A percentile compares a stretch with the other conserved stretches of the same genome.
Conservation (phyloP, 2,888 invertebrate genomes). For the Alcis repandata region DNA sequence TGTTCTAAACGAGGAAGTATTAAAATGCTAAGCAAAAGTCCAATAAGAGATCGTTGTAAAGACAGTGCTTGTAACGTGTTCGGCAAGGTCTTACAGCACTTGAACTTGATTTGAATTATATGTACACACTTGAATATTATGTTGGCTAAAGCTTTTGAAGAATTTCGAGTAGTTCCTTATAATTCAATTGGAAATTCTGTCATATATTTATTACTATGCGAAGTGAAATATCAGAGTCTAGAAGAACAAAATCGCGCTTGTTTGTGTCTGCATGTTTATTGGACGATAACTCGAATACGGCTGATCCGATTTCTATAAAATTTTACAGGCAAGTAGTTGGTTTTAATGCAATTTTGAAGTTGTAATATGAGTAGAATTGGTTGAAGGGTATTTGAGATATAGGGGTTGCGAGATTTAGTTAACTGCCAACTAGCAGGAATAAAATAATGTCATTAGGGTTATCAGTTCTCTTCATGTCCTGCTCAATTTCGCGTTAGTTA, state of each 20-base stretch:
- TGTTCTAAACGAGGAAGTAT: slow-evolving; percentile 27
- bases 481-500: slow-evolving; percentile 19
- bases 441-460: neutral
- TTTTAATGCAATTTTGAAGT: too few species aligned
- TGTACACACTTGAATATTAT: slow-evolving; percentile 15
- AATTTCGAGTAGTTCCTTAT: neutral
- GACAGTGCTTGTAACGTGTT: slow-evolving; percentile 20
- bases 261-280: too few species aligned
- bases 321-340: too few species aligned
- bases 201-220: too few species aligned
- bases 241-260: too few species aligned
- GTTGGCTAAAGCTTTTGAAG: slow-evolving; percentile 6
- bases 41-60: slow-evolving; percentile 28
- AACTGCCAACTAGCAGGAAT: too few species aligned
- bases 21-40: slow-evolving; percentile 27
- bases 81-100: slow-evolving; percentile 32
- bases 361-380: too few species aligned
- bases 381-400: too few species aligned
- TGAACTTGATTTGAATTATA: slow-evolving; percentile 33
- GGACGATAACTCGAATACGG: too few species aligned
- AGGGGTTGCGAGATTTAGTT: too few species aligned
- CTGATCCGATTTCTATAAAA: too few species aligned
- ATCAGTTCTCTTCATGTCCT: slow-evolving; percentile 13
- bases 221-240: too few species aligned
- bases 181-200: neutral